These are phyloP conservation scores for Eilema caniola DNA, from an alignment of 2,888 invertebrate genomes.

Conservation along the genomic window DNA sequence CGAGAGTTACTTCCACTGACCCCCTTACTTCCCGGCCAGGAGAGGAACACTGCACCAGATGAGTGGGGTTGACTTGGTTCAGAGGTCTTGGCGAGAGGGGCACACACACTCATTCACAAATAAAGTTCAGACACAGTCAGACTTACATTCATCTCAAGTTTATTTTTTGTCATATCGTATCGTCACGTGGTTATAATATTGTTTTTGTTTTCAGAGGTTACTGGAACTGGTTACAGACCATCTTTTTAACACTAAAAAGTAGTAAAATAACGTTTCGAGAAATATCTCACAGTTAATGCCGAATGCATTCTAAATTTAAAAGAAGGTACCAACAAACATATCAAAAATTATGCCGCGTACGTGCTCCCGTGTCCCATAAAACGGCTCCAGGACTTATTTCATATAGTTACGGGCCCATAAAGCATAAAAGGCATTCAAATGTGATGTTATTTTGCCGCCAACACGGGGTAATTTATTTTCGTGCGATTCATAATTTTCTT, in stretches of 20 bases:
- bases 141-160: too few species aligned
- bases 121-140: too few species aligned
- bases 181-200: neutral
- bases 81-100: too few species aligned
- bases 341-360: conserved; percentile 83
- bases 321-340: conserved; percentile 67
- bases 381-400: conserved; percentile 79
- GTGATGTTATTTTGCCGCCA: conserved; percentile 87
- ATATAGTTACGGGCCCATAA: conserved; percentile 85
- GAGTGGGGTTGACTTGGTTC: too few species aligned
- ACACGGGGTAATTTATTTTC: conserved; percentile 86
- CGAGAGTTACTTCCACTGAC: too few species aligned
- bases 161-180: neutral
- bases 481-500: conserved; percentile 87
- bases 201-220: neutral
- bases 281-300: neutral
- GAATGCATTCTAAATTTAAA: conserved; percentile 36
- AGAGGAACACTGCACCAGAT: too few species aligned
- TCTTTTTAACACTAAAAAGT: neutral
- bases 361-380: conserved; percentile 84
- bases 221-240: neutral
- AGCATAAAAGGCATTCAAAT: conserved; percentile 87
- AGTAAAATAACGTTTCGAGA: neutral
- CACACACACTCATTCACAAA: too few species aligned
- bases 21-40: too few species aligned